Percentiles rank a stretch among this genome's conserved stretches.
Conservation (phyloP, 2,888 invertebrate genomes). For the Ectemnius cavifrons region DNA sequence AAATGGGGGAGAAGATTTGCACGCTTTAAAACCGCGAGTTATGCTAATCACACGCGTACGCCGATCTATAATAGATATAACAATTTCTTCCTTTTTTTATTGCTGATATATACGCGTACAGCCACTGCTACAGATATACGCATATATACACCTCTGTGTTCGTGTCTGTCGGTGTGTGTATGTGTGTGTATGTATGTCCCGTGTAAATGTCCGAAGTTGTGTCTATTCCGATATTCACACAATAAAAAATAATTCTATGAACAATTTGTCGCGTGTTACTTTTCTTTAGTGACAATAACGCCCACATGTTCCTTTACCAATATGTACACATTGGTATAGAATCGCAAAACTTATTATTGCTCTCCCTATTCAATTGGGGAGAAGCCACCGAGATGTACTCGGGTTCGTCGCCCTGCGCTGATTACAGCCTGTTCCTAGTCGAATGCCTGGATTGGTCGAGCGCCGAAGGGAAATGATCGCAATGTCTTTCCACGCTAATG, state of each 20-base stretch:
- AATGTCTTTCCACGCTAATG: too few species aligned
- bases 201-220: too few species aligned
- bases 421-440: too few species aligned
- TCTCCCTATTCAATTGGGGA: too few species aligned
- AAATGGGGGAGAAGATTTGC: constrained; percentile 38
- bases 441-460: too few species aligned
- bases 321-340: constrained; percentile 15
- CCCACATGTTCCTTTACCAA: constrained; percentile 25
- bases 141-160: constrained; percentile 77
- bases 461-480: too few species aligned
- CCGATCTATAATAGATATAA: constrained; percentile 77
- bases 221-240: constrained; percentile 79
- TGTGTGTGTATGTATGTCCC: too few species aligned
- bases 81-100: constrained; percentile 81
- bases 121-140: constrained; percentile 68
- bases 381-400: too few species aligned
- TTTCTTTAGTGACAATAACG: constrained; percentile 25
- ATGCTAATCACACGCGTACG: constrained; percentile 49
- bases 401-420: too few species aligned
- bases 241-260: constrained; percentile 85
- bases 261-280: constrained; percentile 76
- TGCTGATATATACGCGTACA: constrained; percentile 78
- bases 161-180: too few species aligned
- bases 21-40: constrained; percentile 57
- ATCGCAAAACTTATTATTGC: too few species aligned